Evolutionary conservation across 2,888 invertebrate genomes (phyloP), one percentile per base, ranked within the genome.

Genomic region (Glyphotaelius pellucidus): DNA sequence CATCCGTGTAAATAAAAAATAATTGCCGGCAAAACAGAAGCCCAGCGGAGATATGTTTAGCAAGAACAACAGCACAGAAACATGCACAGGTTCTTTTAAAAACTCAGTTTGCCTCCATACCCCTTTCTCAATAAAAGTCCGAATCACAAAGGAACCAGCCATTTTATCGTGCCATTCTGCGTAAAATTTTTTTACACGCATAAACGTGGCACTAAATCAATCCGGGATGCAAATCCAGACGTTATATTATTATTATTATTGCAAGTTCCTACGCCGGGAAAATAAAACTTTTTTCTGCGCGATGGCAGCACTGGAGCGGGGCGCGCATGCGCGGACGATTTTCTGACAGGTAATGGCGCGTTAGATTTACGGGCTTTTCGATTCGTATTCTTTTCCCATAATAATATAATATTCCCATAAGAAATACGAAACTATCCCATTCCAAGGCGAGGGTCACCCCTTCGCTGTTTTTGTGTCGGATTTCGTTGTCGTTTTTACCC

Each of bases 331-430:
- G 90, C 90, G 52, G 84, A 35, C 67, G 52, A 52, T 84, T 52
- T 67, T 67, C 47, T 91, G 91, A 91, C 91, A 85, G 88, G 47
- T 91, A 91, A 91, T 91, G 91, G 91, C 91, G 85, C 85, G 86
- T 67, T 84, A 90, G 91, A 91, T 91, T 91, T 91, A 91, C 79
- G 91, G 67, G 19, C 67, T 90, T 91, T 86, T 42, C 31, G 86
- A 79, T 79, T 79, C 80, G 30, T 86, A 38, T 90, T 90, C 79
- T 79, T 86, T 90, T 47, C 80, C 80, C 85, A 67, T 67, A 90
- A 67, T 42, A 52, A 67, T 67, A 67, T 67, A 52, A 67, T 67
- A 67, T 67, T 67, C 67, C 67, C 67, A 90, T 84, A 89, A 42
- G 32, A 83, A 83, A 83, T 89, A 80, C 80, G 80, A 89, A 31